Evolutionary conservation across 2,113 vertebrate species (phyloP).

Genomic region (Muntiacus muntjak): DNA sequence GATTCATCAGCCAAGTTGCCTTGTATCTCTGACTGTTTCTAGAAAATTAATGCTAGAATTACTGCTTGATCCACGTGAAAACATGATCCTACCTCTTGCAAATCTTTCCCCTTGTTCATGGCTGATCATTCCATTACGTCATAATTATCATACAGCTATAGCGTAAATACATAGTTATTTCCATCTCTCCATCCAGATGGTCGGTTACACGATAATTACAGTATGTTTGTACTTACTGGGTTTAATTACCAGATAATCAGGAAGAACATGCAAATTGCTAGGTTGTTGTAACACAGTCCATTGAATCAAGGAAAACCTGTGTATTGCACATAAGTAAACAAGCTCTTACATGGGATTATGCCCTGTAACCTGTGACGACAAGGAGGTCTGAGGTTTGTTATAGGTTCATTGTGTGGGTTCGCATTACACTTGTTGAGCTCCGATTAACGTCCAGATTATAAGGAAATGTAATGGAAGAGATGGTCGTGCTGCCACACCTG

Average conservation of each 20-base stretch:
- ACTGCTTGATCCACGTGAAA: neutral
- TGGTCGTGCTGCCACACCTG: neutral
- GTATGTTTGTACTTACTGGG: slow-evolving; percentile 73
- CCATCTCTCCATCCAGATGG: slow-evolving; percentile 64
- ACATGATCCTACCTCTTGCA: neutral
- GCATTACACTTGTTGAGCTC: neutral
- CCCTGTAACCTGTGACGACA: slow-evolving; percentile 1
- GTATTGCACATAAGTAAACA: slow-evolving; percentile 48
- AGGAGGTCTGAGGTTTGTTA: neutral
- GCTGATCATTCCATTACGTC: slow-evolving; percentile 53
- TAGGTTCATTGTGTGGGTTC: neutral
- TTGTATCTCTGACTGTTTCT: neutral
- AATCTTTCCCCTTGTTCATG: neutral
- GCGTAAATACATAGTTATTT: slow-evolving; percentile 68
- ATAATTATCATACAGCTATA: slow-evolving; percentile 59
- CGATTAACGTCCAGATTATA: slow-evolving; percentile 32
- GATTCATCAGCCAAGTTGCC: neutral
- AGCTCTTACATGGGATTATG: slow-evolving; percentile 16
- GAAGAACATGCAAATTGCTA: slow-evolving; percentile 78
- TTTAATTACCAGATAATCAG: slow-evolving; percentile 77
- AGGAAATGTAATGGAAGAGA: slow-evolving; percentile 42
- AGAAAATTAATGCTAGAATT: neutral
- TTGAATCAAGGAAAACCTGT: slow-evolving; percentile 66
- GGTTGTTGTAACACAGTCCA: slow-evolving; percentile 67
- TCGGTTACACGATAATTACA: slow-evolving; percentile 75